Base-by-base conservation (phyloP, 2,888 invertebrate genomes). In the Steinernema scapterisci region DNA sequence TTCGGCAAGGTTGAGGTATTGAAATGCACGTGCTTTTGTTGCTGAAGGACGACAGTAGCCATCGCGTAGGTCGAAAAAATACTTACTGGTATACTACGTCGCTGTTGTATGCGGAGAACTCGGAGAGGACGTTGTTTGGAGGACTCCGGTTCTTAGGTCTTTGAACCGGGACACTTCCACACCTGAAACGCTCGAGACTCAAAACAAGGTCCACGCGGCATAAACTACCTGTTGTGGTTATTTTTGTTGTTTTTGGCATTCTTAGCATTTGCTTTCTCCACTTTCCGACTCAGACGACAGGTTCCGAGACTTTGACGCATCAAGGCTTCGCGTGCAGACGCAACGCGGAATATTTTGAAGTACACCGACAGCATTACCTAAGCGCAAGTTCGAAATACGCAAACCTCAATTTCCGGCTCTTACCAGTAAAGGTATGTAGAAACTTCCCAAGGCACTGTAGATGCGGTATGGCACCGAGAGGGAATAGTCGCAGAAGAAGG, bases 361-460 rank as follows among this genome's bases (percentile, higher is more conserved):
- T 89, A 89, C 45, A 89, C 89, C 51, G 86, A 88, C 0, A 88
- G 82, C 88, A 89, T 89, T n/a, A 89, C 81, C 85, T 85, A 73
- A 74, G 74, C 19, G 19, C 52, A 13, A 6, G 9, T 6, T 73
- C 21, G 27, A 19, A 54, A 7, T n/a, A 23, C 70, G 11, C 46
- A 72, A n/a, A 56, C 13, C 44, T 23, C 31, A 74, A 74, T 19
- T n/a, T n/a, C n/a, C 16, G 16, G 2, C 48, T 48, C 78, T 75
- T 70, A 85, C 88, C 54, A 87, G 75, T 54, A 88, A 79, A 0
- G 89, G 89, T 31, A 89, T 82, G 79, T 88, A 89, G 80, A 89
- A 89, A 21, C 89, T 89, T 0, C 89, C 89, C 31, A 88, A 80
- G 5, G 89, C 89, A 13, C 89, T 88, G 82, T 89, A 88, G 63